phyloP scores from a whole-genome alignment of 2,113 vertebrate genomes.

The Pleuronectes platessa region DNA sequence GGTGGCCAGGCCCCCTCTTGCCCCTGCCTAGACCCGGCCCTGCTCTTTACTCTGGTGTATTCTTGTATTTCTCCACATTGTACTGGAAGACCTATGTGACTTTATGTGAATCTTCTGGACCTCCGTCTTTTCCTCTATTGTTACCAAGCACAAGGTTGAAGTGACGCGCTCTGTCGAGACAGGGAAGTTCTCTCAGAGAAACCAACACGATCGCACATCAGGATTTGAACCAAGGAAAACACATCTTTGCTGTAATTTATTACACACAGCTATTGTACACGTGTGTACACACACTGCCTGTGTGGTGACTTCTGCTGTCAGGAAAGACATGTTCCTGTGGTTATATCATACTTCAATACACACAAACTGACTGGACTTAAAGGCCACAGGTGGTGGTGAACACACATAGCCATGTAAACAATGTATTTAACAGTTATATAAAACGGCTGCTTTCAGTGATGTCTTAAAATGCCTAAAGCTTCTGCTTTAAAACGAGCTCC shows the following conservation, averaged over 20 bases:
- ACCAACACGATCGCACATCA: conserved; percentile 1
- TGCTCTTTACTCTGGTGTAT: conserved; percentile 32
- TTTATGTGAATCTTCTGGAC: conserved; percentile 22
- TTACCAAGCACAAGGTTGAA: conserved; percentile 43
- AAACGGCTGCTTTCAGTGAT: conserved; percentile 64
- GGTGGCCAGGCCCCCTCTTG: no score
- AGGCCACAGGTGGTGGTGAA: conserved; percentile 33
- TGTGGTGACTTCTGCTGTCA: conserved; percentile 3
- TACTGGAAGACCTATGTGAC: conserved; percentile 34
- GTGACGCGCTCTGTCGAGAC: conserved; percentile 21
- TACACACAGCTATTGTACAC: conserved; percentile 20
- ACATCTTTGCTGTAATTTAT: neutral
- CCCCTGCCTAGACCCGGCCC: no score
- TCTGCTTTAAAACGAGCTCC: conserved; percentile 63
- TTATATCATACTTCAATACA: conserved; percentile 20
- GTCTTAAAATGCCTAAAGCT: conserved; percentile 69
- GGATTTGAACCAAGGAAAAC: conserved; percentile 25
- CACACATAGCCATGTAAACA: conserved; percentile 65
- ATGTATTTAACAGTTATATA: conserved; percentile 43
- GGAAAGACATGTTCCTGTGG: conserved; percentile 13
- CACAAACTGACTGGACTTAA: conserved; percentile 28
- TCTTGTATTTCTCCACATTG: conserved; percentile 39
- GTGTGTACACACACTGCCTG: conserved; percentile 27
- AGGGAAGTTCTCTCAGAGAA: conserved; percentile 11
- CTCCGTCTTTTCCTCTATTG: conserved; percentile 30